Evolutionary conservation across 2,888 invertebrate species (phyloP).

Genomic region (Eristalis intricaria): DNA sequence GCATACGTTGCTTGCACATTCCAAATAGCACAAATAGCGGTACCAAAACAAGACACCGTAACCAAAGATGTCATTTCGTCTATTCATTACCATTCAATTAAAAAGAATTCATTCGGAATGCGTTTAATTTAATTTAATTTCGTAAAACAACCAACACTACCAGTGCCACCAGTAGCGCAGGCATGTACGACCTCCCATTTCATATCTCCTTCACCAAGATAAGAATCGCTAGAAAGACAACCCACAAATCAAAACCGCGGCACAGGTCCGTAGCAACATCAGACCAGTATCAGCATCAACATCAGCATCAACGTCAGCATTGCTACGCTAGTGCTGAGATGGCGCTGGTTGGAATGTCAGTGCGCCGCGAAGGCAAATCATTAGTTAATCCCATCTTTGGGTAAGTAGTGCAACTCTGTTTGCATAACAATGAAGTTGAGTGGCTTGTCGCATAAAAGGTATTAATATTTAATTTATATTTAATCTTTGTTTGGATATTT

Average conservation of each 20-base stretch:
- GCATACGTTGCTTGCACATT: neutral
- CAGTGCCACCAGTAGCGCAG: neutral
- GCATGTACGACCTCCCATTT: slow-evolving; percentile 36
- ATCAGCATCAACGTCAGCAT: slow-evolving; percentile 18
- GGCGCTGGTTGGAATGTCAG: slow-evolving; percentile 30
- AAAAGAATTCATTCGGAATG: slow-evolving; percentile 61
- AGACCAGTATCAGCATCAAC: slow-evolving; percentile 9
- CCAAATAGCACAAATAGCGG: neutral
- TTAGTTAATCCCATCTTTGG: slow-evolving; percentile 80
- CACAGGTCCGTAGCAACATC: neutral
- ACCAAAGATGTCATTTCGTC: neutral
- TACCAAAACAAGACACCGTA: neutral
- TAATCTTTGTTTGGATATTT: slow-evolving; percentile 43
- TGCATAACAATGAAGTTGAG: slow-evolving; percentile 80
- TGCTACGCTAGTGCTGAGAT: neutral
- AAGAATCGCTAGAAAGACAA: slow-evolving; percentile 66
- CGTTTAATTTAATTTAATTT: slow-evolving; percentile 58
- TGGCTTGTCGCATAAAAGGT: slow-evolving; percentile 66
- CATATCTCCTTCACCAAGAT: slow-evolving; percentile 61
- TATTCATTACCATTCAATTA: slow-evolving; percentile 54
- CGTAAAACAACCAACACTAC: slow-evolving; percentile 37
- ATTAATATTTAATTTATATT: slow-evolving; percentile 62
- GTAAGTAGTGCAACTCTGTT: slow-evolving; percentile 81
- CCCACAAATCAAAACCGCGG: slow-evolving; percentile 63
- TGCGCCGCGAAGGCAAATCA: slow-evolving; percentile 73